Evolutionary conservation across 2,888 invertebrate genomes (phyloP).

Genomic region (Crocallis elinguaria): DNA sequence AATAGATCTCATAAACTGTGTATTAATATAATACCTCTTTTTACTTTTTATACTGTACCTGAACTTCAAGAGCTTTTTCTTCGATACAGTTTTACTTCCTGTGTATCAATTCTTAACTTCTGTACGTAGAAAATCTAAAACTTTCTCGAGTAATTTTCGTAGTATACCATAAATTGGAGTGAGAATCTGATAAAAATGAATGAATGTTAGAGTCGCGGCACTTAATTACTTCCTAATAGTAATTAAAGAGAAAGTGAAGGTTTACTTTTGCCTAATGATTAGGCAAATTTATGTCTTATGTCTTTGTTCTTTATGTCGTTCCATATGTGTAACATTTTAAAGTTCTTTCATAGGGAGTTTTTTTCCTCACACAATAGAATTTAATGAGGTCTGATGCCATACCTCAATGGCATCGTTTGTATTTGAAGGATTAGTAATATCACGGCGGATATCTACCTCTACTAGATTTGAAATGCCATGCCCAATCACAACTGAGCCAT

Average conservation of each 20-base stretch:
- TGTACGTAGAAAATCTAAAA: not conserved
- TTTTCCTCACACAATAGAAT: not conserved
- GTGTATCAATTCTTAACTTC: not conserved
- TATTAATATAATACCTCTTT: not conserved
- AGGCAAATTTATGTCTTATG: not conserved
- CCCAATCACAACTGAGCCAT: conserved; percentile 6
- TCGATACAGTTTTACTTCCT: conserved; percentile 5
- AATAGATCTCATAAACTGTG: not conserved
- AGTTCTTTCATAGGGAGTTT: not conserved
- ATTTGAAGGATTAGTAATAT: not conserved
- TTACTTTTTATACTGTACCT: not conserved
- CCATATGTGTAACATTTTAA: not conserved
- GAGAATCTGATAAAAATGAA: conserved; percentile 17
- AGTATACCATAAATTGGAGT: not conserved
- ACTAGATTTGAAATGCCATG: conserved; percentile 18
- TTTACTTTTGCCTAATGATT: not conserved
- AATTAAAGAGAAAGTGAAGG: conserved; percentile 26
- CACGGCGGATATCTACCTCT: not conserved
- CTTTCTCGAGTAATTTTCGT: conserved; percentile 1
- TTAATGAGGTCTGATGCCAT: no score
- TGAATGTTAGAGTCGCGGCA: conserved; percentile 17
- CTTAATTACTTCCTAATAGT: conserved; percentile 23
- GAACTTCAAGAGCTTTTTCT: conserved; percentile 12
- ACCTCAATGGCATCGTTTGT: no score
- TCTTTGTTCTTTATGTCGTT: not conserved